Percentiles rank a stretch among this genome's conserved stretches.
These are phyloP conservation scores for Psittacula echo DNA, from an alignment of 2,797 vertebrate species.

Conservation along the genomic window DNA sequence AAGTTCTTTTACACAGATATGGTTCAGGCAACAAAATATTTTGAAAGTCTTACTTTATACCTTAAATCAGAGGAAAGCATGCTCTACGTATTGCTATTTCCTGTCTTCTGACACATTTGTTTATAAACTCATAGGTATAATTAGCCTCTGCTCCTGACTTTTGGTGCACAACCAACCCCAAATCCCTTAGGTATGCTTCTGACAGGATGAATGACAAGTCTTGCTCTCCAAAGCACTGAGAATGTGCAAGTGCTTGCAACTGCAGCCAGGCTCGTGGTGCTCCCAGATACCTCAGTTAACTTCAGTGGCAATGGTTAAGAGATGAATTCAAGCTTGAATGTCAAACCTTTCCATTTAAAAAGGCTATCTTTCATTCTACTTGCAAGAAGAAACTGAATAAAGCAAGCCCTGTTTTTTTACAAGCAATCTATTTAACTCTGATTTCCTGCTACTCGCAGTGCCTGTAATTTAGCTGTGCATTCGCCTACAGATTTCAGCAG, in stretches of 20 bases:
- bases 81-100: not conserved
- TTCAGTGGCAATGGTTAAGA: not conserved
- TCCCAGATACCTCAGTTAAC: not conserved
- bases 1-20: not conserved
- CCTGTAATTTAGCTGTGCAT: not conserved
- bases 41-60: not conserved
- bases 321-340: not conserved
- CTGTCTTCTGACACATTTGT: not conserved
- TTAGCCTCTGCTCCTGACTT: not conserved
- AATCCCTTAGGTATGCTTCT: not conserved
- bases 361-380: not conserved
- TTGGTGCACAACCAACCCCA: not conserved
- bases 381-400: not conserved
- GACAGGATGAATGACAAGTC: not conserved
- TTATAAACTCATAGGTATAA: not conserved
- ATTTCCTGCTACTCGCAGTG: not conserved
- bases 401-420: not conserved
- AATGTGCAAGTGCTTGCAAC: rapidly evolving
- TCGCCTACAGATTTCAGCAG: not conserved
- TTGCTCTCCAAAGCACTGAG: not conserved
- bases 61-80: not conserved
- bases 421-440: not conserved
- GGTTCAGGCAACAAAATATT: not conserved
- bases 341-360: not conserved
- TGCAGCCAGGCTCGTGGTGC: rapidly evolving